A percentile compares a stretch with the other conserved stretches of the same genome.
Conservation (phyloP, 2,113 vertebrate genomes). For the Camelus bactrianus region DNA sequence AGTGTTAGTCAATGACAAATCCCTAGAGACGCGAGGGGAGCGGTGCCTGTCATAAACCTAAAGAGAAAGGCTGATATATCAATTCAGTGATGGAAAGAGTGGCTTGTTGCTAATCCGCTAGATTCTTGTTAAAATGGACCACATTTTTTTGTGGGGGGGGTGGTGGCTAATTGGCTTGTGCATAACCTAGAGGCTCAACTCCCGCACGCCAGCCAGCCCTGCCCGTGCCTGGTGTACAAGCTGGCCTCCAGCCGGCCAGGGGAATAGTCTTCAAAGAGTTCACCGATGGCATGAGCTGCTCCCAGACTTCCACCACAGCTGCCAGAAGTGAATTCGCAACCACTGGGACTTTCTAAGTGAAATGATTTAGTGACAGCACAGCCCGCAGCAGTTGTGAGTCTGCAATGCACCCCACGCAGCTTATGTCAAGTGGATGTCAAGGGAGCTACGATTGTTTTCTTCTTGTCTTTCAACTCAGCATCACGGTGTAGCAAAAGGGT, state of each 20-base stretch:
- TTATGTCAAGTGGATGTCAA: neutral
- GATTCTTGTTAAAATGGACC: accelerated
- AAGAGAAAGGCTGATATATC: neutral
- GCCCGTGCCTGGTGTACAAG: neutral
- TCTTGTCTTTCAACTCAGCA: neutral
- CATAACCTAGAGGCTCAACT: neutral
- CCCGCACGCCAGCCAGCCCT: accelerated
- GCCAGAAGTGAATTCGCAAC: neutral
- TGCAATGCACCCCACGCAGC: neutral
- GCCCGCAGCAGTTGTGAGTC: neutral
- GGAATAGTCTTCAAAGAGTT: neutral
- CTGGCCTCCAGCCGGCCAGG: neutral
- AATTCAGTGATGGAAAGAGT: neutral
- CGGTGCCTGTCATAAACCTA: neutral
- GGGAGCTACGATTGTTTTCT: neutral
- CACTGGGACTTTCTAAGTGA: neutral
- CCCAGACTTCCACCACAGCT: neutral
- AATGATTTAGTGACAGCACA: neutral
- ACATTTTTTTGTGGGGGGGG: neutral
- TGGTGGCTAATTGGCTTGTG: accelerated
- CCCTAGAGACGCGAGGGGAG: accelerated
- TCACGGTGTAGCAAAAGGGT: neutral
- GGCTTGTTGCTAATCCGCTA: neutral
- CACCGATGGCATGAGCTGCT: neutral
- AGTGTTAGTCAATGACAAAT: no score